Base-by-base conservation (phyloP, 1,140 invertebrate species). In the Drosophila subobscura region DNA sequence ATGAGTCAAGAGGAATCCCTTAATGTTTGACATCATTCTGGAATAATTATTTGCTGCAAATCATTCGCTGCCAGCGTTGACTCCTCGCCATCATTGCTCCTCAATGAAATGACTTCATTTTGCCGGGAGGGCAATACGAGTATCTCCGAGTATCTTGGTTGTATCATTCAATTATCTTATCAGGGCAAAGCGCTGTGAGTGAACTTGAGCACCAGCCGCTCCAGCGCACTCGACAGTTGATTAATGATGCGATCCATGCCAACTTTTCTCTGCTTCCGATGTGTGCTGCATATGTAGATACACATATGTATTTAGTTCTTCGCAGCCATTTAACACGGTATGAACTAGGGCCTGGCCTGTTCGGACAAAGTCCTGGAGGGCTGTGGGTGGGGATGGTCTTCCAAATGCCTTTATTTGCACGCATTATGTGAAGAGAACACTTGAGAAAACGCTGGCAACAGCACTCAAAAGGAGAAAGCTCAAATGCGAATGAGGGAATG, bases 161-260 rank as follows among this genome's bases (percentile, higher is more conserved):
- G 33, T 40, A 46, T 60, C 60, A 79, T 80, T 80, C 68, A 76
- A 80, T 80, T 76, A 80, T 72, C 51, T 63, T 64, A 59, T 58
- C 54, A 57, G 16, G 8, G 29, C 41, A 44, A 20, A 20, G 16
- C 4, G 14, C 22, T 44, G 41, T 20, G 27, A 23, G 5, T 20
- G 20, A 61, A 49, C 51, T 56, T 46, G 25, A 61, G 53, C 53
- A 56, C 46, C 25, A 50, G 42, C 49, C n/a, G 22, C 49, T 16
- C 25, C n/a, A 10, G 53, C 57, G 57, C 40, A 61, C 73, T 78
- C 57, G 56, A 72, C 60, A 58, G 57, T 75, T 78, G 76, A 78
- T 78, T 72, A 79, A 79, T 77, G 76, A 73, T 72, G 50, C 22
- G 33, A 47, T 45, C 55, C 33, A 41, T 20, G 65, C 46, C 27